These are phyloP conservation scores for Torymus tubicola DNA, from an alignment of 2,888 invertebrate species.

Conservation along the genomic window DNA sequence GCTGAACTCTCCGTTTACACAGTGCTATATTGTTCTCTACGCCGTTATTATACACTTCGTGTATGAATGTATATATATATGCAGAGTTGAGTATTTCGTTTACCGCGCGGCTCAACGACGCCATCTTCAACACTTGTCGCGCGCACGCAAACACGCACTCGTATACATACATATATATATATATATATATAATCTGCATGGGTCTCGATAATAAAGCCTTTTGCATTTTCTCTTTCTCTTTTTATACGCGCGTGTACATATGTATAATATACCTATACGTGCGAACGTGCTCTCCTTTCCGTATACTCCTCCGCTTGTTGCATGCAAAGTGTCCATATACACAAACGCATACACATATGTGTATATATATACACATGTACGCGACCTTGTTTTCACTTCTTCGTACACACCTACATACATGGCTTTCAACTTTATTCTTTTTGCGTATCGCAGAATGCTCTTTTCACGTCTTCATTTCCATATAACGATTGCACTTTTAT, in stretches of 20 bases:
- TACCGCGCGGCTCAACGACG: constrained; percentile 11
- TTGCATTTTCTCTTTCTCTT: background rate
- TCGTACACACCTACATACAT: background rate
- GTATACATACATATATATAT: too few relatives aligned
- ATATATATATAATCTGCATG: constrained; percentile 20
- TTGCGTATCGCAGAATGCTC: background rate
- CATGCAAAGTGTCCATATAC: constrained; percentile 20
- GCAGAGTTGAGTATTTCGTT: background rate
- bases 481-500: too few relatives aligned
- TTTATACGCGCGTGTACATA: too few relatives aligned
- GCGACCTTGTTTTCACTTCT: constrained; percentile 40
- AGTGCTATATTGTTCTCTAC: too few relatives aligned
- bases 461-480: too few relatives aligned
- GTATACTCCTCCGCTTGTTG: constrained; percentile 40
- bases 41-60: too few relatives aligned
- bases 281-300: constrained; percentile 12
- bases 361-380: background rate
- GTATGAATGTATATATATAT: background rate
- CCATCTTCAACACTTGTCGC: constrained; percentile 35
- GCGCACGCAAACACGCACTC: background rate
- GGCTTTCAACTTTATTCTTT: background rate
- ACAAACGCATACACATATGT: too few relatives aligned
- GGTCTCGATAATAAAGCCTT: background rate
- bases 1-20: too few relatives aligned
- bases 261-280: too few relatives aligned